Evolutionary conservation across 1,140 invertebrate genomes (phyloP).

Genomic region (Nilaparvata lugens): DNA sequence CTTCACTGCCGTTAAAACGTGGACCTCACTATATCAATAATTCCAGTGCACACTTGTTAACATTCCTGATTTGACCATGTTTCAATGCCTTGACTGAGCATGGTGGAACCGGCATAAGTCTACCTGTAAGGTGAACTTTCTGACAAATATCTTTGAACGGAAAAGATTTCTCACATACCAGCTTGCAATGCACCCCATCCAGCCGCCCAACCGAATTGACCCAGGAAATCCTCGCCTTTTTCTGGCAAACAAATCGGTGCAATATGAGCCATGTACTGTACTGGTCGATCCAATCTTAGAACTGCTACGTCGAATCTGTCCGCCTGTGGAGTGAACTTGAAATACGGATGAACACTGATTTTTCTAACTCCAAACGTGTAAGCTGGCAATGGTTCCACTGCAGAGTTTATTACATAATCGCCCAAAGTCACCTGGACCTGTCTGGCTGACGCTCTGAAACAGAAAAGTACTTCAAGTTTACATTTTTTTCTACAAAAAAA

Average conservation of each 20-base stretch:
- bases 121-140: too few relatives aligned
- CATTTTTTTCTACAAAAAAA: conserved; percentile 10
- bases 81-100: too few relatives aligned
- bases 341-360: conserved; percentile 87
- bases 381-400: conserved; percentile 77
- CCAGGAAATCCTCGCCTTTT: conserved; percentile 80
- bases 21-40: too few relatives aligned
- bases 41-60: too few relatives aligned
- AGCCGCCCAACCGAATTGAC: conserved; percentile 84
- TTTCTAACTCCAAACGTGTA: conserved; percentile 82
- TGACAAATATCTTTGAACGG: too few relatives aligned
- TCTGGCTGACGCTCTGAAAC: conserved; percentile 62
- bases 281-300: conserved; percentile 73
- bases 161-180: conserved; percentile 32
- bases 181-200: conserved; percentile 89
- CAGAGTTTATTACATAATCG: conserved; percentile 89
- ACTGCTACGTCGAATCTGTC: conserved; percentile 86
- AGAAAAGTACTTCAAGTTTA: not conserved
- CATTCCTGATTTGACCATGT: too few relatives aligned
- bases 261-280: conserved; percentile 85
- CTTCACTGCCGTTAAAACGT: too few relatives aligned
- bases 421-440: conserved; percentile 88
- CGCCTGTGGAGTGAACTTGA: conserved; percentile 83
- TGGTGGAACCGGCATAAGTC: too few relatives aligned
- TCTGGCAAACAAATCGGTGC: conserved; percentile 86